Percentiles rank a stretch among this genome's conserved stretches.
phyloP scores from a whole-genome alignment of 2,113 vertebrate genomes.

The Origma solitaria region DNA sequence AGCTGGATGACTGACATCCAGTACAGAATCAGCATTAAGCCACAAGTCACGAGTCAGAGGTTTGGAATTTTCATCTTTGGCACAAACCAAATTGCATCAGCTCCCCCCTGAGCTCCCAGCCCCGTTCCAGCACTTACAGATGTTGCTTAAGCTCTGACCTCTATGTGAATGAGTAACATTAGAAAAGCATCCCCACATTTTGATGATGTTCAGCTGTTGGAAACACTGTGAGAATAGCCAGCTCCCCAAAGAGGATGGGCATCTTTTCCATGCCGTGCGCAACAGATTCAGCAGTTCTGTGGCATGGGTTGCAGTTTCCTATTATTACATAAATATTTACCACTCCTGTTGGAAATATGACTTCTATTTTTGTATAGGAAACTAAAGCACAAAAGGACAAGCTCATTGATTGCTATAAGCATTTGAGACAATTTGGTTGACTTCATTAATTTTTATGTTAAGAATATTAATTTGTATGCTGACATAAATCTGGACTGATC shows the following conservation, averaged over 20 bases:
- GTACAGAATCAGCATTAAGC: neutral
- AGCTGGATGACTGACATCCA: neutral
- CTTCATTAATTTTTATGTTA: neutral
- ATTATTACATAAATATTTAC: neutral
- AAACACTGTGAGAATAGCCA: neutral
- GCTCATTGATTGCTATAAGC: neutral
- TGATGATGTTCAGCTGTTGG: neutral
- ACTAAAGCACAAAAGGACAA: neutral
- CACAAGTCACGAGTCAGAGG: neutral
- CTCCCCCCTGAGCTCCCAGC: neutral
- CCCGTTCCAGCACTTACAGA: rapidly evolving
- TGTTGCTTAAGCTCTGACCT: neutral
- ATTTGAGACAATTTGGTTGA: neutral
- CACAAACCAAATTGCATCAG: neutral
- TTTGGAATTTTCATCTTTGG: neutral
- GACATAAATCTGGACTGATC: neutral
- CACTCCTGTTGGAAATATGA: neutral
- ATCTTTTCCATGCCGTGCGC: neutral
- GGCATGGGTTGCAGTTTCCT: neutral
- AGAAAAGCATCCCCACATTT: neutral
- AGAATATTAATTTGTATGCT: neutral
- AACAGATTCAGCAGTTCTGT: neutral
- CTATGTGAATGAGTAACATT: rapidly evolving
- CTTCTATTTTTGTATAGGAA: neutral
- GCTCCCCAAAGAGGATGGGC: neutral